These are phyloP conservation scores for Odontocolon sp. DNA, from an alignment of 2,888 invertebrate genomes.

Conservation along the genomic window DNA sequence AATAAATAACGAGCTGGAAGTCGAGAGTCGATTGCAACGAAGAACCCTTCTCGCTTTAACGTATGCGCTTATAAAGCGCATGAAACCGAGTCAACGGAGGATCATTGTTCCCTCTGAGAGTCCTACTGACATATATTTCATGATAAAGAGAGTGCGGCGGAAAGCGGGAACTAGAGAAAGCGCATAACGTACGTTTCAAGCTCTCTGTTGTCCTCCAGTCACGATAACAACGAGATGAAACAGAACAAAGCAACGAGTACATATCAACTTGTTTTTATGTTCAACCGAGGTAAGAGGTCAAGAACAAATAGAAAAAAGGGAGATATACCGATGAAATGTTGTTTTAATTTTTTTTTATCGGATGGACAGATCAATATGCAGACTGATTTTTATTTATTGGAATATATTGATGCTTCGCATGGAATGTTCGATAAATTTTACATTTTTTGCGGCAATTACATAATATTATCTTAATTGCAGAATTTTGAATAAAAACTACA, in stretches of 20 bases:
- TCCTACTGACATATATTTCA: slow-evolving; percentile 55
- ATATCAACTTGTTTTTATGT: slow-evolving; percentile 34
- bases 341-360: slow-evolving; percentile 10
- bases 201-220: slow-evolving; percentile 45
- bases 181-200: slow-evolving; percentile 46
- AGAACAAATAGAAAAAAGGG: slow-evolving; percentile 10
- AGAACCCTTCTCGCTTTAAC: slow-evolving; percentile 10
- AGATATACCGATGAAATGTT: slow-evolving; percentile 11
- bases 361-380: too few species aligned
- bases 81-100: slow-evolving; percentile 39
- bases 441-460: too few species aligned
- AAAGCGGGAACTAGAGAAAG: slow-evolving; percentile 43
- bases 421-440: too few species aligned
- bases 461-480: too few species aligned
- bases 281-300: slow-evolving; percentile 37
- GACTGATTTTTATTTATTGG: too few species aligned
- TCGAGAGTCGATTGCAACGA: slow-evolving; percentile 30
- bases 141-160: slow-evolving; percentile 10
- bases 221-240: slow-evolving; percentile 49
- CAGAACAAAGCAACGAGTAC: slow-evolving; percentile 46
- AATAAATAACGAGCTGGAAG: slow-evolving; percentile 61
- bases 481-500: too few species aligned
- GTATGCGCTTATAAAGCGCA: slow-evolving; percentile 33
- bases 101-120: slow-evolving; percentile 39
- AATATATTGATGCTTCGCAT: too few species aligned